Evolutionary conservation across 2,797 vertebrate genomes (phyloP).

Genomic region (Pygocentrus nattereri): DNA sequence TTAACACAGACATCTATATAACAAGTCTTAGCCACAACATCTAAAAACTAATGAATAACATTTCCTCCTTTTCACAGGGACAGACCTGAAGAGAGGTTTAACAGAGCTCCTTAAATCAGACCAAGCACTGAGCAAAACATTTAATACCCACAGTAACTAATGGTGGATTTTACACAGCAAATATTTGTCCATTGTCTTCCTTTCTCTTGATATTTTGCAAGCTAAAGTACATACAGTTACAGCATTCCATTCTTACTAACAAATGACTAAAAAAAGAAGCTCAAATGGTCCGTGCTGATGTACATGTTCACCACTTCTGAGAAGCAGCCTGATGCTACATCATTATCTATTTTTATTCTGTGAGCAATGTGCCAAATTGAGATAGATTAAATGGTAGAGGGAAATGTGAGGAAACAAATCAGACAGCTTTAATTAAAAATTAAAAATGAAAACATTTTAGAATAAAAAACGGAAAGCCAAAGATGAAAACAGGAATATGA

Average conservation of each 20-base stretch:
- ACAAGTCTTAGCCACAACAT: not conserved
- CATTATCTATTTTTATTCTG: not conserved
- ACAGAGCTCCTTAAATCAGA: not conserved
- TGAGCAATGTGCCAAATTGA: not conserved
- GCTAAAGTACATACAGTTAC: not conserved
- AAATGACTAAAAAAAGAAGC: not conserved
- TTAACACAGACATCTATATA: not conserved
- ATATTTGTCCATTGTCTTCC: not conserved
- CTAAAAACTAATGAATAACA: conserved; percentile 29
- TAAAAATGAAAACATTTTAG: too few relatives aligned
- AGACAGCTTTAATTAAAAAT: too few relatives aligned
- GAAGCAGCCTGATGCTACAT: not conserved
- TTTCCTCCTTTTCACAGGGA: conserved; percentile 56
- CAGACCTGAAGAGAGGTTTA: conserved; percentile 45
- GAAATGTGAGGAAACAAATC: not conserved
- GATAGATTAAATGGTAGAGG: not conserved
- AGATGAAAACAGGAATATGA: too few relatives aligned
- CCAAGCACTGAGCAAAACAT: not conserved
- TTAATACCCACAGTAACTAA: not conserved
- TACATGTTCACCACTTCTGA: too few relatives aligned
- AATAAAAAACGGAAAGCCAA: too few relatives aligned
- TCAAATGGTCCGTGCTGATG: not conserved
- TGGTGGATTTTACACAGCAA: not conserved
- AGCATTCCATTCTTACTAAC: not conserved
- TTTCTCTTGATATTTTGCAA: not conserved